These are phyloP conservation scores for Halotydeus destructor DNA, from an alignment of 1,140 invertebrate genomes.

Conservation along the genomic window DNA sequence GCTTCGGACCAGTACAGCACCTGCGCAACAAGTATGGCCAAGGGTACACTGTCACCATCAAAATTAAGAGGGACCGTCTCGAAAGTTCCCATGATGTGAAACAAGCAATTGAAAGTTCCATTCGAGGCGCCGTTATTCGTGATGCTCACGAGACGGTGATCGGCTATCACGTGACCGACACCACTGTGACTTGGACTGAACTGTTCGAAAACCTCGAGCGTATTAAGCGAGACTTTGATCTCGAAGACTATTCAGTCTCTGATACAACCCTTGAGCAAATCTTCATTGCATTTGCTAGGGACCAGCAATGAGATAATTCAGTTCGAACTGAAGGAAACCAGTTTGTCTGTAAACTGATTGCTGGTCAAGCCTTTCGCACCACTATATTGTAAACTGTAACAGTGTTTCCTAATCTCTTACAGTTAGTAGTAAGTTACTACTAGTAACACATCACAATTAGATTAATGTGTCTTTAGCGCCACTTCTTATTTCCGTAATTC, in stretches of 20 bases:
- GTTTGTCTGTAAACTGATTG: too few relatives aligned
- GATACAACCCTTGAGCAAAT: conserved; percentile 49
- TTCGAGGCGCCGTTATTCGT: conserved; percentile 15
- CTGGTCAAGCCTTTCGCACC: too few relatives aligned
- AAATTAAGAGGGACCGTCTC: too few relatives aligned
- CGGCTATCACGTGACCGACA: conserved; percentile 24
- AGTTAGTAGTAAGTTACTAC: too few relatives aligned
- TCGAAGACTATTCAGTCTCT: conserved; percentile 48
- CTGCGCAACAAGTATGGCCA: conserved; percentile 50
- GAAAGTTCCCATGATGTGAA: background rate
- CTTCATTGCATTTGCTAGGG: conserved; percentile 29
- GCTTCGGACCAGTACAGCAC: conserved; percentile 43
- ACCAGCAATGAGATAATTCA: too few relatives aligned
- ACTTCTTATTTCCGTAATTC: too few relatives aligned
- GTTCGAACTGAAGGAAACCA: too few relatives aligned
- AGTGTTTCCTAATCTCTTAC: too few relatives aligned
- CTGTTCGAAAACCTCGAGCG: conserved; percentile 41
- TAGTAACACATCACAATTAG: too few relatives aligned
- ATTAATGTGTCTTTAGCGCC: too few relatives aligned
- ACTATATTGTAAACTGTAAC: too few relatives aligned
- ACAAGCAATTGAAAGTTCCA: conserved; percentile 11
- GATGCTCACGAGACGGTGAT: conserved; percentile 20
- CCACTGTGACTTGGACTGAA: conserved; percentile 31
- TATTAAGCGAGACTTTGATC: conserved; percentile 29
- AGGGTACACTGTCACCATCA: conserved; percentile 25